Evolutionary conservation across 2,888 invertebrate genomes (phyloP), one percentile per base, ranked within the genome.

Genomic region (Lochmaea capreae): DNA sequence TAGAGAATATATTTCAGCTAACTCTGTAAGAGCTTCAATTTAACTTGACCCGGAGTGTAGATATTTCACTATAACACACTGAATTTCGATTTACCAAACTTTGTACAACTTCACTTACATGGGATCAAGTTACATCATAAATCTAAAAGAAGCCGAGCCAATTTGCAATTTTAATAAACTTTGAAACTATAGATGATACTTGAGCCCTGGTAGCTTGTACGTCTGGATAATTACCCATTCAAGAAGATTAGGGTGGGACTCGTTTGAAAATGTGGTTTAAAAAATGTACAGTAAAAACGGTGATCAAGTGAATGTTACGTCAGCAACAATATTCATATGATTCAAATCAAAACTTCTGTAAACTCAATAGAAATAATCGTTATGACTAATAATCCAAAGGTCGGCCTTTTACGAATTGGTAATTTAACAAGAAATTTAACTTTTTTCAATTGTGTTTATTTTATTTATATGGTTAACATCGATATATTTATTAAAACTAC

Each of bases 81-180:
- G 9, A 57, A 9, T 26, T 57, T 33, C 59, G 33, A 33, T 33
- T 59, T 59, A n/a, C n/a, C 14, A 33, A 59, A 59, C 59, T 59
- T 59, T n/a, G 2, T 59, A 33, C 12, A 33, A 59, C 26, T 59
- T 12, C n/a, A 26, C 59, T 59, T 59, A 59, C 33, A 33, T 8
- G 12, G 59, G 26, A 59, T 59, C 59, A 33, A 59, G 26, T 59
- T 26, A n/a, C 33, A 33, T 59, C 59, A 59, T 59, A 59, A 59
- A 59, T 59, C 33, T 59, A 12, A 59, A 59, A 59, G 59, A 59
- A 59, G 12, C 14, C 12, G 12, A 33, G n/a, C 14, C 59, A 59
- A 59, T 59, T 59, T 59, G 33, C 59, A 59, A 59, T 59, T 59
- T 59, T 59, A 33, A 59, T 14, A 33, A 59, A 22, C 33, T 59